Evolutionary conservation across 2,888 invertebrate genomes (phyloP).

Genomic region (Zygaena filipendulae): DNA sequence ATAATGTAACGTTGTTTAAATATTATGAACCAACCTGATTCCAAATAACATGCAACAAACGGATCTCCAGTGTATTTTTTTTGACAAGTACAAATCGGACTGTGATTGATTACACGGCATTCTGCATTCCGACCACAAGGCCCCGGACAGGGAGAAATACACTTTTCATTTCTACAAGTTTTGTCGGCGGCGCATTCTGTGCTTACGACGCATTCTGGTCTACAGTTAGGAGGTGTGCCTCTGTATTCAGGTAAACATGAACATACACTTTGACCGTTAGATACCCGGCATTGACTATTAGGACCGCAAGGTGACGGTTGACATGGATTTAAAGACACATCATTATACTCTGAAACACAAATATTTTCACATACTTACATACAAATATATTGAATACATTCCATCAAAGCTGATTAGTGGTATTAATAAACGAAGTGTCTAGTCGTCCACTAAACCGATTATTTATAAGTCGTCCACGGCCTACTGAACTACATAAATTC

Average conservation of each 20-base stretch:
- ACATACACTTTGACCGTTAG: constrained; percentile 73
- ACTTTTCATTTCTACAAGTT: constrained; percentile 76
- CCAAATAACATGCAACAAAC: constrained; percentile 71
- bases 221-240: constrained; percentile 76
- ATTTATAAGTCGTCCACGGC: no score
- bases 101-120: constrained; percentile 78
- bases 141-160: constrained; percentile 77
- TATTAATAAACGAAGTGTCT: no score
- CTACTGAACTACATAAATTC: no score
- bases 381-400: no score
- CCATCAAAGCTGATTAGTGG: no score
- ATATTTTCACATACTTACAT: no score
- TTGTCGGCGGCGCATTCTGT: constrained; percentile 73
- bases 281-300: constrained; percentile 69
- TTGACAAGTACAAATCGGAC: constrained; percentile 76
- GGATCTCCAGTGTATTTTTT: constrained; percentile 72
- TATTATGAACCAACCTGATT: constrained; percentile 31
- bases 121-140: constrained; percentile 77
- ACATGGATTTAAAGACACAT: constrained; percentile 56
- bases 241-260: constrained; percentile 75
- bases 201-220: constrained; percentile 79
- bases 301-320: constrained; percentile 72
- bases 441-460: no score
- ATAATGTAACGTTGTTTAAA: constrained; percentile 2
- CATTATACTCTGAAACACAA: constrained; percentile 33